Evolutionary conservation across 1,140 invertebrate species (phyloP).

Genomic region (Helicoverpa armigera): DNA sequence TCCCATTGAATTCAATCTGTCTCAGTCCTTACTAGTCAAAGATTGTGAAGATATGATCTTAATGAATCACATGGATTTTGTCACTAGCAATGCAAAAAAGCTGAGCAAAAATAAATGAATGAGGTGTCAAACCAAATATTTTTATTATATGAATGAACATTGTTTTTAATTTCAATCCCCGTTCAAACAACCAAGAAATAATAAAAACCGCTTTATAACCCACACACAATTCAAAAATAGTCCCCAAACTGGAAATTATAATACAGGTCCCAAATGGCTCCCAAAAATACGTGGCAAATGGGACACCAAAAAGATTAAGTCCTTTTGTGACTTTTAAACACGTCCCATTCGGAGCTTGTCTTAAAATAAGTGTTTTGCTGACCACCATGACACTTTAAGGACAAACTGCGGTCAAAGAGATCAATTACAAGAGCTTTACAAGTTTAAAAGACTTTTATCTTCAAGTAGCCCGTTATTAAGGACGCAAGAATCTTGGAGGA

Average conservation of each 20-base stretch:
- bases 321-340: conserved; percentile 26
- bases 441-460: conserved; percentile 43
- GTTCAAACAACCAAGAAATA: no score
- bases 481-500: conserved; percentile 1
- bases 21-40: conserved; percentile 1
- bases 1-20: conserved; percentile 34
- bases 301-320: conserved; percentile 64
- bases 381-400: conserved; percentile 36
- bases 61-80: conserved; percentile 20
- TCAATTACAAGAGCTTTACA: conserved; percentile 47
- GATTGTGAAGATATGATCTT: conserved; percentile 17
- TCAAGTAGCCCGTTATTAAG: neutral
- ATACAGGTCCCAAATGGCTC: conserved; percentile 3
- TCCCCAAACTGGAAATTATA: neutral
- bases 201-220: neutral
- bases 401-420: conserved; percentile 35
- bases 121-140: no score
- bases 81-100: neutral
- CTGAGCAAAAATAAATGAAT: neutral
- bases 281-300: conserved; percentile 61
- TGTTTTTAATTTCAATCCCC: no score
- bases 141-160: no score
- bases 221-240: neutral
- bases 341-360: conserved; percentile 25
- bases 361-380: conserved; percentile 30